These are phyloP conservation scores for fruit fly (Drosophila melanogaster) DNA, from an alignment of 1,140 invertebrate genomes.

Conservation along the genomic window DNA sequence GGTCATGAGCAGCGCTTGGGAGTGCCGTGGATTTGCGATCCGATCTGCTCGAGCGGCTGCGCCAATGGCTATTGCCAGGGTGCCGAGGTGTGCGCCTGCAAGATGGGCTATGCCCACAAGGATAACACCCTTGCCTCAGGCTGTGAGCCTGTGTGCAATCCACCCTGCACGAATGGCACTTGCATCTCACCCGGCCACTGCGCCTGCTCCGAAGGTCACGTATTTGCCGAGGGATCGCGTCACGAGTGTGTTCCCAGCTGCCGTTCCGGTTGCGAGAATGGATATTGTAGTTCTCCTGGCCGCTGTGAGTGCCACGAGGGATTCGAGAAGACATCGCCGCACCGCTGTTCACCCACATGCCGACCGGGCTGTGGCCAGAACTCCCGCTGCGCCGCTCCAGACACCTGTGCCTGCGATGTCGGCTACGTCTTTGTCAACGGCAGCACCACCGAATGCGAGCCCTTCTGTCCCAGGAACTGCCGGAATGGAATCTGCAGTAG, in stretches of 20 bases:
- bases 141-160: slow-evolving; percentile 84
- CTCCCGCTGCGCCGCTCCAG: slow-evolving; percentile 86
- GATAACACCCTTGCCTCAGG: slow-evolving; percentile 12
- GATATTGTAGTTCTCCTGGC: slow-evolving; percentile 71
- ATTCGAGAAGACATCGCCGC: slow-evolving; percentile 50
- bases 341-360: slow-evolving; percentile 86
- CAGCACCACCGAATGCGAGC: slow-evolving; percentile 71
- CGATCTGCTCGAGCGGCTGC: slow-evolving; percentile 68
- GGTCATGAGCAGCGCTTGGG: slow-evolving; percentile 54
- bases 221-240: slow-evolving; percentile 48
- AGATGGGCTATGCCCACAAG: slow-evolving; percentile 58
- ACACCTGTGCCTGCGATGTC: slow-evolving; percentile 86
- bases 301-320: slow-evolving; percentile 74
- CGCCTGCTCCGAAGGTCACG: slow-evolving; percentile 78
- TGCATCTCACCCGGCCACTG: slow-evolving; percentile 85
- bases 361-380: slow-evolving; percentile 85
- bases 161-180: slow-evolving; percentile 66
- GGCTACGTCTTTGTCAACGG: slow-evolving; percentile 85
- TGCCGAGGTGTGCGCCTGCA: slow-evolving; percentile 84
- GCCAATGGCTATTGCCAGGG: slow-evolving; percentile 79
- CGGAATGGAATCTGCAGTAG: slow-evolving; percentile 85
- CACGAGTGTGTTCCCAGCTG: slow-evolving; percentile 71
- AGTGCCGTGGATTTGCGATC: slow-evolving; percentile 58
- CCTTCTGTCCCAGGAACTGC: slow-evolving; percentile 66
- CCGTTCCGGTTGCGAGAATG: slow-evolving; percentile 71